These are phyloP conservation scores for Cephalopholis sonnerati DNA, from an alignment of 2,113 vertebrate species.

Conservation along the genomic window DNA sequence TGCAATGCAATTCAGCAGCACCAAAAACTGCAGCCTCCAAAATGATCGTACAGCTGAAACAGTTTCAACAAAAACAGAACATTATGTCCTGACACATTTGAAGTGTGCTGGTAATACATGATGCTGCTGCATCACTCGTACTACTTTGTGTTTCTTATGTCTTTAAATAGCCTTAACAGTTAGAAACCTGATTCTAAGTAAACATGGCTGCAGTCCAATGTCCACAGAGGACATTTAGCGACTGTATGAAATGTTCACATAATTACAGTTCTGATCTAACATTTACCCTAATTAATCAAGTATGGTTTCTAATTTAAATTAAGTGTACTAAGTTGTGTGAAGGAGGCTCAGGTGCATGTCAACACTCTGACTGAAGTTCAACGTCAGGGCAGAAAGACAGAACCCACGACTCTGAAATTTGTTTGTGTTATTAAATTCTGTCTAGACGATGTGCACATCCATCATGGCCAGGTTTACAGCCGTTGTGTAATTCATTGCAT, in stretches of 20 bases:
- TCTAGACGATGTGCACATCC: background rate
- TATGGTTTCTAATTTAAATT: background rate
- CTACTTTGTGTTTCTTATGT: background rate
- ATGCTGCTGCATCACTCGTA: background rate
- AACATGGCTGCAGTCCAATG: background rate
- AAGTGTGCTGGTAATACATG: background rate
- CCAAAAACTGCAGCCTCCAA: no score
- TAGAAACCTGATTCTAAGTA: background rate
- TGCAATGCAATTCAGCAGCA: no score
- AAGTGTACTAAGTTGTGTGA: background rate
- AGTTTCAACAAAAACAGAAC: no score
- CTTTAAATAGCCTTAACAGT: no score
- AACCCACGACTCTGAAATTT: background rate
- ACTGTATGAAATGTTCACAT: background rate
- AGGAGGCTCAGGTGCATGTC: background rate
- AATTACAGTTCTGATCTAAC: background rate
- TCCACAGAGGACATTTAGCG: no score
- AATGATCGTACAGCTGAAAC: no score
- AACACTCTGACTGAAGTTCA: background rate
- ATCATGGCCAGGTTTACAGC: background rate
- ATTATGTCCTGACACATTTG: background rate
- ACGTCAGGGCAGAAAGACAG: background rate
- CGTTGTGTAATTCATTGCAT: background rate
- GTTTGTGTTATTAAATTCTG: background rate
- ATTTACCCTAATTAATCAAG: background rate